Base-by-base conservation (phyloP, 2,113 vertebrate species). In the Menidia beryllina region DNA sequence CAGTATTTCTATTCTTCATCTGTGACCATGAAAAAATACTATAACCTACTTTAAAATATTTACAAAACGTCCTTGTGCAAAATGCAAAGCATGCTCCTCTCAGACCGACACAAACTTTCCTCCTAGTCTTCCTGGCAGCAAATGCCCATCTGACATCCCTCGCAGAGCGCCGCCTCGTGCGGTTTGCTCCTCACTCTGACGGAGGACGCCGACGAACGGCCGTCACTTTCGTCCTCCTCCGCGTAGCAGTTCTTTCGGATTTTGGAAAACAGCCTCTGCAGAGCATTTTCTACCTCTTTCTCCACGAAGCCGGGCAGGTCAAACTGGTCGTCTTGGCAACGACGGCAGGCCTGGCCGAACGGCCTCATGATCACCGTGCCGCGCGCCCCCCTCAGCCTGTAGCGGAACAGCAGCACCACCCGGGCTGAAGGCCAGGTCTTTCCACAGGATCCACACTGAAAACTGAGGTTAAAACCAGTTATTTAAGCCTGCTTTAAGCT, bases 291-390 rank as follows among this genome's bases (percentile, higher is more conserved):
- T 38, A 79, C 87, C 1, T 36, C 62, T 0, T 80, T 4, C 1
- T 27, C 0, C 21, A 64, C 8, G 51, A 90, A 90, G 19, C 87
- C 91, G 13, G 84, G 79, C 0, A 55, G 57, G 0, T 71, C 0
- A 61, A 38, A 91, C 4, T 1, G 0, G 3, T 15, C 12, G 0
- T 71, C 26, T 0, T 30, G 3, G 59, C 91, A 91, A 0, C 15
- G 4, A 6, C 67, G 67, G 20, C 89, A 92, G 6, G 74, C 45
- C 68, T 92, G 89, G 26, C 86, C 56, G 4, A 90, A 88, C 24
- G 91, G 87, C 9, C 89, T 69, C 86, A 88, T 84, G 72, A 86
- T 73, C 68, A 90, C 86, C 0, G 85, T 86, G 2, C 89, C 91
- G 2, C 75, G 54, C 15, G 14, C 55, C 0, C 12, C 7, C 10